Base-by-base conservation (phyloP, 2,113 vertebrate genomes). In the Sinocyclocheilus maitianheensis region DNA sequence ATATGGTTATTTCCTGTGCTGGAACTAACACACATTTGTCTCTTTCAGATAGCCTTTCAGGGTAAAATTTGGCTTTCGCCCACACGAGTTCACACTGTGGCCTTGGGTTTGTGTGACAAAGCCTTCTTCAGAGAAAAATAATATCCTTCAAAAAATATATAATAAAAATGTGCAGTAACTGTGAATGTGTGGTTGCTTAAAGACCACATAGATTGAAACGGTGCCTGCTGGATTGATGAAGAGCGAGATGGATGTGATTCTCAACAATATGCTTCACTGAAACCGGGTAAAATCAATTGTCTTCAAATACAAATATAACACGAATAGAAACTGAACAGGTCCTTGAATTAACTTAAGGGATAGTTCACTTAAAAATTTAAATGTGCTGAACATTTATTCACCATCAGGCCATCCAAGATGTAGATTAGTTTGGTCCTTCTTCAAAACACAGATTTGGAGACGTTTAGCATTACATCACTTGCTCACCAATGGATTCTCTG, bases 21-120 rank as follows among this genome's bases (percentile, higher is more conserved):
- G 10, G 48, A 74, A 40, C 48, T 60, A 83, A 69, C 82, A 83
- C 1, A 30, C 40, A 76, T 55, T 67, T 48, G 37, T 83, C 53
- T 83, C 85, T 89, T 77, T 84, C 74, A 77, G 76, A 76, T 82
- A 77, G 77, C 75, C 62, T 84, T 88, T 83, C 72, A 83, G 74
- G 82, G 85, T 83, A 71, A 87, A 88, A 85, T 76, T 85, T 87
- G 85, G 76, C 84, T 82, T 82, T 84, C 86, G 89, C 89, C 89
- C 85, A 88, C 89, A 90, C 85, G 81, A 83, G 84, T 90, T 90
- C 85, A 87, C 86, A 81, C 79, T 20, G 22, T 85, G 85, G 87
- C 87, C 87, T 90, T 88, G 89, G 84, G 85, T 86, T 83, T 88
- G 86, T 88, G 51, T 77, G 82, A 87, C 86, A 86, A 83, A 83